These are phyloP conservation scores for Mythimna loreyi DNA, from an alignment of 2,888 invertebrate genomes.

Conservation along the genomic window DNA sequence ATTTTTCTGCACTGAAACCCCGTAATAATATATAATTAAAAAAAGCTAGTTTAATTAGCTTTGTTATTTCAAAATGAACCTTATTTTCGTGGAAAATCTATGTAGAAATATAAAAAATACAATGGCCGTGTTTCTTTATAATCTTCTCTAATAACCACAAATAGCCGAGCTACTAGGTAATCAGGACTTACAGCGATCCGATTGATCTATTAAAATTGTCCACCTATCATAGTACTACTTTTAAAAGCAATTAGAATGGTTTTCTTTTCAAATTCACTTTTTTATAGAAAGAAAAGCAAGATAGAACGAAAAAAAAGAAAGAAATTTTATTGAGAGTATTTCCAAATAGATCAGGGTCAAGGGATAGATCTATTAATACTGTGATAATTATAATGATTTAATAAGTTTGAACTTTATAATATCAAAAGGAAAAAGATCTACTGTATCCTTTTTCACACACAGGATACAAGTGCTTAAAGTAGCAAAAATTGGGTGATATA, in stretches of 20 bases:
- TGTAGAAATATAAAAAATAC: not conserved
- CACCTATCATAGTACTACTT: not conserved
- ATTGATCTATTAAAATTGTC: too few species aligned
- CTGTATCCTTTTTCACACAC: too few species aligned
- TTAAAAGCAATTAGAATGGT: conserved; percentile 8
- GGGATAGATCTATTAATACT: too few species aligned
- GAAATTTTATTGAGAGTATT: too few species aligned
- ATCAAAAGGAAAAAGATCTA: too few species aligned
- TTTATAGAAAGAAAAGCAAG: too few species aligned
- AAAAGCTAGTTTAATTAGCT: not conserved
- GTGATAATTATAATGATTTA: too few species aligned
- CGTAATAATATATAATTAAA: not conserved
- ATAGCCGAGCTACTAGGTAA: not conserved
- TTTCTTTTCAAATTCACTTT: conserved; percentile 9
- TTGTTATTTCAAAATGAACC: not conserved
- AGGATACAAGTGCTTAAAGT: too few species aligned
- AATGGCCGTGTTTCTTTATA: not conserved
- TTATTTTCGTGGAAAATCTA: not conserved
- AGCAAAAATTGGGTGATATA: too few species aligned
- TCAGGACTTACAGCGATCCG: not conserved
- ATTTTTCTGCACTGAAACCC: conserved; percentile 13
- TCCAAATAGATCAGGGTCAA: too few species aligned
- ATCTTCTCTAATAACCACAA: not conserved
- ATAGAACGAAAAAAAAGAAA: too few species aligned
- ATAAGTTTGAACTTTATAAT: too few species aligned